Evolutionary conservation across 2,113 vertebrate genomes (phyloP), one percentile per base, ranked within the genome.

Genomic region (Chauna torquata): DNA sequence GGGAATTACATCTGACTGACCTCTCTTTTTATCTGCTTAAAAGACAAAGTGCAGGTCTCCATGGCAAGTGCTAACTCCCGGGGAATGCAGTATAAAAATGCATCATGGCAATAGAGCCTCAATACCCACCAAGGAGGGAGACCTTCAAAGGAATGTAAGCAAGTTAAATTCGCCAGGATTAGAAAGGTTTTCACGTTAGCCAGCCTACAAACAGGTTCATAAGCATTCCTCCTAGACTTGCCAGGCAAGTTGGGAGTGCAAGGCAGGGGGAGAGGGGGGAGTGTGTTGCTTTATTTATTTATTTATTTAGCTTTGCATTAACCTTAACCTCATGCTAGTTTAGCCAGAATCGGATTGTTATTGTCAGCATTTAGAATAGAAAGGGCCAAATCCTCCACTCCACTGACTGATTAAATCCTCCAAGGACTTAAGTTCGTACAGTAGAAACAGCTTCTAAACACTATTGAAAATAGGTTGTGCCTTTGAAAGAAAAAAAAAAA

Each of bases 11-110:
- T 98, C 97, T 98, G 97, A 98, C 97, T 98, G 98, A 98, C 98
- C 98, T 98, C 98, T 98, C 98, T 98, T 98, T 98, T 98, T 98
- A 98, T 98, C 98, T 98, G 97, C 97, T 98, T 98, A 98, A 98
- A 98, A 98, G 98, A 98, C 97, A 98, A 98, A 98, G 97, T 98
- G 97, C 98, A 98, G 98, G 97, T 98, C 97, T 98, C 97, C 96
- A 95, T 86, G 87, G 92, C 94, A 50, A 94, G 95, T 95, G 94
- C 81, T 91, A 97, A 97, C 97, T 98, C 96, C 98, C 74, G 86
- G 69, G 95, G 97, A 98, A 97, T 89, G 97, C 83, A 61, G 92
- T 50, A 96, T 96, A 93, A 97, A 97, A 97, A 98, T 85, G 95
- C 90, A 98, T 93, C 89, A 81, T 59, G 96, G 96, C 94, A 88